Percentiles rank a stretch among this genome's conserved stretches.
Evolutionary conservation across 2,888 invertebrate genomes (phyloP).

Genomic region (Steinernema carpocapsae): DNA sequence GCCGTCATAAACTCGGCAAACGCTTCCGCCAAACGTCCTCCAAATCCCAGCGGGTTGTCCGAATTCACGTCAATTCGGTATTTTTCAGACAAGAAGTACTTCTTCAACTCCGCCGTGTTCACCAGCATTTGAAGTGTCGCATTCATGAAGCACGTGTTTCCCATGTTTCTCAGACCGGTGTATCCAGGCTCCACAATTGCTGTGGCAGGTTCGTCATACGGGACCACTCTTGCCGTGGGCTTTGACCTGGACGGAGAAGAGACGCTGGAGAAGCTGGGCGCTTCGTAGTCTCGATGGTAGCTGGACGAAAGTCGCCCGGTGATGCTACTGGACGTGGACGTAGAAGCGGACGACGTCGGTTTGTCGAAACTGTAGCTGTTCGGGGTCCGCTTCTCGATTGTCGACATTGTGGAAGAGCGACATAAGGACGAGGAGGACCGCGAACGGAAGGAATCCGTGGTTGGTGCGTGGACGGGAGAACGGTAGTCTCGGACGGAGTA

Average conservation of each 20-base stretch:
- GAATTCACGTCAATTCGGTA: constrained; percentile 71
- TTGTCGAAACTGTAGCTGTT: neutral
- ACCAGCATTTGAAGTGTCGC: constrained; percentile 72
- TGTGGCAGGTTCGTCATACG: constrained; percentile 14
- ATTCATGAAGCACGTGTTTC: constrained; percentile 74
- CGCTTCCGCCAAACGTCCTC: constrained; percentile 71
- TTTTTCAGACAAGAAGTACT: constrained; percentile 71
- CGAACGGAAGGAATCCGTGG: neutral
- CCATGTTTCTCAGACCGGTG: constrained; percentile 72
- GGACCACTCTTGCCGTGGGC: constrained; percentile 14
- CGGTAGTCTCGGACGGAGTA: constrained; percentile 19
- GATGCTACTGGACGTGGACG: neutral
- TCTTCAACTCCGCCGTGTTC: constrained; percentile 72
- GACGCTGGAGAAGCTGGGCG: constrained; percentile 4
- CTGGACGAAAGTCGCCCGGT: neutral
- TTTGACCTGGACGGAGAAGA: neutral
- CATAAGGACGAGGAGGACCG: constrained; percentile 6
- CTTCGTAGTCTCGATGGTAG: constrained; percentile 13
- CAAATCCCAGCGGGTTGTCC: constrained; percentile 70
- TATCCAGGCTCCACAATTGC: constrained; percentile 68
- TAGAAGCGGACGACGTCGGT: neutral
- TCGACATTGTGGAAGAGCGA: constrained; percentile 25
- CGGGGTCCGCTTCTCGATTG: neutral
- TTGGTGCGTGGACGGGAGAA: neutral
- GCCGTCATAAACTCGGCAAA: constrained; percentile 72